phyloP scores from a whole-genome alignment of 2,113 vertebrate species.

The Struthio camelus region DNA sequence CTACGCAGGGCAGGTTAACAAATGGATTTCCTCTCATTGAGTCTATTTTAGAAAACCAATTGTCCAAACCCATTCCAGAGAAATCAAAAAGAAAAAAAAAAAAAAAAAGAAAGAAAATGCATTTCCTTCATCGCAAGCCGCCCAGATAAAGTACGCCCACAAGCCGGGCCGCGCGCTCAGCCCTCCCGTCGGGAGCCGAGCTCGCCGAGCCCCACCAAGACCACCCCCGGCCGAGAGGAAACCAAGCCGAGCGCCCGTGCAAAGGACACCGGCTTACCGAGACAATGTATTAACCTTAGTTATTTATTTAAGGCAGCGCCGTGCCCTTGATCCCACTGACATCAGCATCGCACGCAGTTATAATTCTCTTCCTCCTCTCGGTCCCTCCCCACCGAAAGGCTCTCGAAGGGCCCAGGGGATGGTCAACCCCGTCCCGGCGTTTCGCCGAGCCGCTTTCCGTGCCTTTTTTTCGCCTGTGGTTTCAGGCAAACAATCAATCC shows the following conservation, averaged over 20 bases:
- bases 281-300: not conserved
- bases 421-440: not conserved
- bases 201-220: fast-evolving
- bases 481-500: too few species aligned
- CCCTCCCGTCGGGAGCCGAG: fast-evolving
- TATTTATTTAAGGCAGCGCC: not conserved
- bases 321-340: not conserved
- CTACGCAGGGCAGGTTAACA: not conserved
- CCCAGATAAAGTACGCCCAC: not conserved
- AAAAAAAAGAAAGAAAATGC: conserved; percentile 23
- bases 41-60: conserved; percentile 60
- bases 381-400: fast-evolving
- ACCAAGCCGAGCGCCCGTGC: not conserved
- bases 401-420: not conserved
- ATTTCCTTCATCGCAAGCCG: conserved; percentile 37
- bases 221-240: not conserved
- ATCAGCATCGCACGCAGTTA: fast-evolving
- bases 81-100: conserved; percentile 28
- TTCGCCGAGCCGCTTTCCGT: too few species aligned
- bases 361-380: not conserved
- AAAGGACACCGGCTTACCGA: not conserved
- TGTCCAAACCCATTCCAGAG: conserved; percentile 37
- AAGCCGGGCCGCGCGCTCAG: fast-evolving
- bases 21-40: conserved; percentile 69
- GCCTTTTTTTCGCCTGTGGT: too few species aligned